Base-by-base conservation (phyloP, 2,888 invertebrate genomes). In the Dendrolimus pini region DNA sequence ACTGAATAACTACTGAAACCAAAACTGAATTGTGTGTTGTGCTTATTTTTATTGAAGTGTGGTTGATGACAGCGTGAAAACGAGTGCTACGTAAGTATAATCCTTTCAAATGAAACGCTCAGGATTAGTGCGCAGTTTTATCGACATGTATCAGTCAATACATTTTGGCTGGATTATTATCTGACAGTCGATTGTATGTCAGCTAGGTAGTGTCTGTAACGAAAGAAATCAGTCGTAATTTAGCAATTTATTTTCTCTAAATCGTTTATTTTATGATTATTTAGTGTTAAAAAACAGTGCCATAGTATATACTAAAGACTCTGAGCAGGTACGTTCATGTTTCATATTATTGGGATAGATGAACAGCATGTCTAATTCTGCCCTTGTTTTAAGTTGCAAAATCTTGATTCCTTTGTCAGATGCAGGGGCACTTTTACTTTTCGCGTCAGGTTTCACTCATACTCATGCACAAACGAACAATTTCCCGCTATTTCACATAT, bases 51-150 rank as follows among this genome's bases (percentile, higher is more conserved):
- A 81, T 77, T 82, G 82, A 85, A 89, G 87, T 89, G 89, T 89
- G 88, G 82, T 83, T 78, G 80, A 89, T 87, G 89, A 89, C 88
- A 86, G 82, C 78, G 85, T 87, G 73, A 85, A 87, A 88, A 83
- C 83, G 78, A 74, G 81, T 82, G 80, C 83, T 84, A 85, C 85
- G 89, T 89, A 88, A 89, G 89, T 89, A 84, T 85, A 78, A 82
- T 65, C 74, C 80, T 72, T 47, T 47, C 47, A 47, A 47, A 10
- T 60, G 12, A 60, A 62, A 61, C 59, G 42, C 55, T n/a, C 9
- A 52, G 30, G 14, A 55, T 62, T 59, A 56, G 64, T 65, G 73
- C 67, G 56, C 59, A 73, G 68, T 76, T 72, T 55, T 53, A 7
- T 58, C 47, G 9, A 47, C 12, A 41, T 41, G 13, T n/a, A 7